Percentiles rank a stretch among this genome's conserved stretches.
Evolutionary conservation across 2,113 vertebrate genomes (phyloP).

Genomic region (Trochalopteron elliotii): DNA sequence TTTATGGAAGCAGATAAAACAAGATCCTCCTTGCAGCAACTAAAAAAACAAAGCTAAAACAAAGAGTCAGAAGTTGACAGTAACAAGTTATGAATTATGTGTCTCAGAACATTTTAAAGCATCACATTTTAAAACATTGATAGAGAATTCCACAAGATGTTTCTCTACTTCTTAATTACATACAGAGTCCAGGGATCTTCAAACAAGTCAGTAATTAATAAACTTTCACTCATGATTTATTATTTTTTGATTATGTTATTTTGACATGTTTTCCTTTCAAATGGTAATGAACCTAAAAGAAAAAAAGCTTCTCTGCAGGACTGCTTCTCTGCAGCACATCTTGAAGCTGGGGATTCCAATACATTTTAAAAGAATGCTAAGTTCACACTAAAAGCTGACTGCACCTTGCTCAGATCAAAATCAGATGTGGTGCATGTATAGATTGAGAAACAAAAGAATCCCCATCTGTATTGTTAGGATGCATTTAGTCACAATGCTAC

Average conservation of each 20-base stretch:
- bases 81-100: neutral
- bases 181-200: neutral
- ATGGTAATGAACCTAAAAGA: neutral
- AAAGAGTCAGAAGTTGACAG: neutral
- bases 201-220: neutral
- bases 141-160: neutral
- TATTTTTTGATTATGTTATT: neutral
- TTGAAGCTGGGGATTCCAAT: neutral
- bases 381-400: neutral
- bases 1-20: neutral
- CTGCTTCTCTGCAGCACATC: neutral
- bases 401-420: neutral
- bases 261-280: neutral
- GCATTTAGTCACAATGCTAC: neutral
- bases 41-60: neutral
- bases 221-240: neutral
- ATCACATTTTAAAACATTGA: neutral
- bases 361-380: neutral
- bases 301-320: neutral
- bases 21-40: neutral
- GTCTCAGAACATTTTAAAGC: neutral
- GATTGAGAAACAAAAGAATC: neutral
- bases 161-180: neutral
- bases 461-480: neutral
- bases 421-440: neutral